A percentile compares a stretch with the other conserved stretches of the same genome.
Conservation (phyloP, 2,113 vertebrate genomes). For the Capreolus pygargus region DNA sequence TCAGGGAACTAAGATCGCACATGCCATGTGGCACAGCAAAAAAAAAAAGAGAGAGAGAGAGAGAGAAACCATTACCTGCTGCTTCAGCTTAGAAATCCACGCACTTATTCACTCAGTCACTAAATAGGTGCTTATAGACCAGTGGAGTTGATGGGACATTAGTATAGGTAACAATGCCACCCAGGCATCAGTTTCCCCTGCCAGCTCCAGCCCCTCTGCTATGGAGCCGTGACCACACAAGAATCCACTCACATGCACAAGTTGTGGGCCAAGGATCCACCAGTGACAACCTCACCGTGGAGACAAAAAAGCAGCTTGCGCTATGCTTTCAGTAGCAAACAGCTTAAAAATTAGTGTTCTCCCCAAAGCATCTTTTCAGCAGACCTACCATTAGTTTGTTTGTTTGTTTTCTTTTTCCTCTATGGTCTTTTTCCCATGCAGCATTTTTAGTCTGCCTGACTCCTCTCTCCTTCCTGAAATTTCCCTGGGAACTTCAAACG, state of each 20-base stretch:
- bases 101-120: not conserved
- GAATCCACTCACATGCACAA: not conserved
- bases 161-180: not conserved
- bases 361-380: not conserved
- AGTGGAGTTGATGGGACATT: not conserved
- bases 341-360: not conserved
- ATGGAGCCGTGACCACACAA: not conserved
- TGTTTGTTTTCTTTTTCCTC: slow-evolving; percentile 50
- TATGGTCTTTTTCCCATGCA: slow-evolving; percentile 39
- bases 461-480: slow-evolving; percentile 48
- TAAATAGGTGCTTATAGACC: not conserved
- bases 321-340: not conserved
- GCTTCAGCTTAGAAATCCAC: not conserved
- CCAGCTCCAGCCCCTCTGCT: not conserved
- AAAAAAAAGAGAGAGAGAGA: not conserved
- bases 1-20: not conserved
- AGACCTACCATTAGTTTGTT: slow-evolving; percentile 12
- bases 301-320: not conserved
- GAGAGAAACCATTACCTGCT: not conserved
- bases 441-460: slow-evolving; percentile 19
- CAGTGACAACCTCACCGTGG: not conserved
- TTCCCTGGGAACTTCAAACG: slow-evolving; percentile 52
- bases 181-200: fast-evolving
- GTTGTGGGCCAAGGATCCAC: not conserved
- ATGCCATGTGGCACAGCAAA: not conserved